Percentiles rank a stretch among this genome's conserved stretches.
phyloP scores from a whole-genome alignment of 2,113 vertebrate genomes.

The Caranx ignobilis region DNA sequence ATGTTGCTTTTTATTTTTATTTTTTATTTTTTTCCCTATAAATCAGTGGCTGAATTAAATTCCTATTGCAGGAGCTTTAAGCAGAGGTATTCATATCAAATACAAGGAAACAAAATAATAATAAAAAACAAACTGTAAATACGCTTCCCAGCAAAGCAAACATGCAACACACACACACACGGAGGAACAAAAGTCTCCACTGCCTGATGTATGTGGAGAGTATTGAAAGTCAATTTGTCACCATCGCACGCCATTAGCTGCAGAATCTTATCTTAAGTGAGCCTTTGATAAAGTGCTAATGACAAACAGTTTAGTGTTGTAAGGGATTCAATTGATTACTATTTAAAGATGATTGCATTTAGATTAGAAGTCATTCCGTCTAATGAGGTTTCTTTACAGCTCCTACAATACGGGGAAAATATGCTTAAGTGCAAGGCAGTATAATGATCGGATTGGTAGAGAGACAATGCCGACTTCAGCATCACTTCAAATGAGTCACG shows the following conservation, averaged over 20 bases:
- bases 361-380: constrained; percentile 79
- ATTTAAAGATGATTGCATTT: constrained; percentile 80
- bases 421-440: constrained; percentile 71
- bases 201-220: constrained; percentile 47
- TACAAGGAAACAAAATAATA: constrained; percentile 45
- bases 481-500: constrained; percentile 77
- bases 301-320: constrained; percentile 77
- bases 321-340: constrained; percentile 79
- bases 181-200: constrained; percentile 47
- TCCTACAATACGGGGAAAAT: constrained; percentile 75
- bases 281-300: constrained; percentile 78
- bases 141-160: constrained; percentile 42
- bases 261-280: constrained; percentile 75
- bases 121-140: constrained; percentile 23
- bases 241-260: constrained; percentile 71
- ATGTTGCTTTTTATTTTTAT: constrained; percentile 20
- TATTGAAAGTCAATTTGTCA: constrained; percentile 79
- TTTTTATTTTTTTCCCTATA: constrained; percentile 35
- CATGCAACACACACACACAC: constrained; percentile 18
- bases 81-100: constrained; percentile 43
- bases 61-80: constrained; percentile 15
- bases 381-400: constrained; percentile 73
- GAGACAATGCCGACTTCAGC: constrained; percentile 73
- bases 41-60: constrained; percentile 49
- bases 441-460: constrained; percentile 77